Conservation (phyloP, 2,113 vertebrate species). For the Plestiodon gilberti region DNA sequence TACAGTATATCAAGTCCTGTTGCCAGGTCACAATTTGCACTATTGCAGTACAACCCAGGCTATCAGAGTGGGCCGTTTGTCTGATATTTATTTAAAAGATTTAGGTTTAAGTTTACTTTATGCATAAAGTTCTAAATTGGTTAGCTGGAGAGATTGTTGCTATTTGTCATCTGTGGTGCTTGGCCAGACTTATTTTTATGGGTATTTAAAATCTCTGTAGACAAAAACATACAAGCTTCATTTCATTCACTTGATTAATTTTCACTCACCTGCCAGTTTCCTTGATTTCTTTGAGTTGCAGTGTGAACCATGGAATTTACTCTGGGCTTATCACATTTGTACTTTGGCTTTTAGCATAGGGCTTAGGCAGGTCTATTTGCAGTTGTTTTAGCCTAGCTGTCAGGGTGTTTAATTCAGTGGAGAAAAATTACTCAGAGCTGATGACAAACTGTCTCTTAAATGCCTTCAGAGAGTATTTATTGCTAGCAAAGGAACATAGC, state of each 20-base stretch:
- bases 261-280: slow-evolving; percentile 47
- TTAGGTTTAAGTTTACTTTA: not conserved
- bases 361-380: slow-evolving; percentile 60
- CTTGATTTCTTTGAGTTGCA: slow-evolving; percentile 46
- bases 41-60: not conserved
- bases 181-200: slow-evolving; percentile 35
- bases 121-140: not conserved
- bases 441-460: slow-evolving; percentile 65
- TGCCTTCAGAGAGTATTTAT: slow-evolving; percentile 63
- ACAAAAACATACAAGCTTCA: slow-evolving; percentile 7
- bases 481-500: slow-evolving; percentile 69
- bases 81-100: not conserved
- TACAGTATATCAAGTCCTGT: not conserved
- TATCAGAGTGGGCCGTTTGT: not conserved
- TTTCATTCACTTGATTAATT: not conserved
- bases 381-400: slow-evolving; percentile 56
- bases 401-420: slow-evolving; percentile 59
- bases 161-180: slow-evolving; percentile 12
- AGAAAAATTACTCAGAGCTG: slow-evolving; percentile 60
- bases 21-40: not conserved
- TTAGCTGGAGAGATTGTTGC: not conserved
- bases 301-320: slow-evolving; percentile 45
- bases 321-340: slow-evolving; percentile 59
- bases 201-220: not conserved
- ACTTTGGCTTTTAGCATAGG: slow-evolving; percentile 65